A percentile compares a stretch with the other conserved stretches of the same genome.
phyloP scores from a whole-genome alignment of 2,113 vertebrate species.

The Polyodon spathula region DNA sequence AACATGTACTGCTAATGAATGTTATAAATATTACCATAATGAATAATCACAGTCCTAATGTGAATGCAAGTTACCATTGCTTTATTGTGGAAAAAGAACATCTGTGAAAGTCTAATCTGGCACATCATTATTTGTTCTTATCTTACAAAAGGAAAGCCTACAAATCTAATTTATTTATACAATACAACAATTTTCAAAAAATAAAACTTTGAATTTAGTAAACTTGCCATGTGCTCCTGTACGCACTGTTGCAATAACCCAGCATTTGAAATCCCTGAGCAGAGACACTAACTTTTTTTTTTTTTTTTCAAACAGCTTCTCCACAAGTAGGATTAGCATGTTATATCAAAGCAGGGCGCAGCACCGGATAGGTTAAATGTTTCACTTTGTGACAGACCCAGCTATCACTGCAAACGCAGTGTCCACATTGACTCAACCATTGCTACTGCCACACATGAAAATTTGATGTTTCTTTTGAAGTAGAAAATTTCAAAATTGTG shows the following conservation, averaged over 20 bases:
- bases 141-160: conserved; percentile 84
- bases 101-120: conserved; percentile 69
- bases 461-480: not conserved
- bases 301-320: conserved; percentile 33
- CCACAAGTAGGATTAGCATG: conserved; percentile 41
- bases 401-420: conserved; percentile 29
- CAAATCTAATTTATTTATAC: conserved; percentile 97
- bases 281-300: conserved; percentile 50
- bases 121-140: conserved; percentile 66
- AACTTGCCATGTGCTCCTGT: conserved; percentile 74
- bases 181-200: conserved; percentile 87
- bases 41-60: no score
- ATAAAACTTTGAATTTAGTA: conserved; percentile 95
- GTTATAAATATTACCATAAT: no score
- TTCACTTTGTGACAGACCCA: conserved; percentile 31
- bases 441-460: conserved; percentile 4
- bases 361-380: not conserved
- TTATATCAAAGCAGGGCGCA: conserved; percentile 24
- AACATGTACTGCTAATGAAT: no score
- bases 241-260: conserved; percentile 77
- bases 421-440: conserved; percentile 16
- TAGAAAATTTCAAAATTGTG: no score
- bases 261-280: conserved; percentile 90
- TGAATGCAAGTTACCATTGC: conserved; percentile 57
- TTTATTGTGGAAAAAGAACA: conserved; percentile 83